Evolutionary conservation across 2,113 vertebrate species (phyloP).

Genomic region (Herpetotheres cachinnans): DNA sequence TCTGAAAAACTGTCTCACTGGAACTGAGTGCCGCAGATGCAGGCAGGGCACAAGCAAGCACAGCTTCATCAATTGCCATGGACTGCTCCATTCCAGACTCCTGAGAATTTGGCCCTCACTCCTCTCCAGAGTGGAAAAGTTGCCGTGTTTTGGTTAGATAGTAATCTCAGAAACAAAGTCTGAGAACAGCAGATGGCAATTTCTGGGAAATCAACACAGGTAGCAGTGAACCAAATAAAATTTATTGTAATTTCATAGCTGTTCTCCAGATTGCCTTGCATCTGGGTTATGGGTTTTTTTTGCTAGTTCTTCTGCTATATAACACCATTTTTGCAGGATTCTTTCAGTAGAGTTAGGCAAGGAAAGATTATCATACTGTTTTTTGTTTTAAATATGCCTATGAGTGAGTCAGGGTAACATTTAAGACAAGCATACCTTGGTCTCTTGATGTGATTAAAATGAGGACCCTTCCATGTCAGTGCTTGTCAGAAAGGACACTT

Average conservation of each 20-base stretch:
- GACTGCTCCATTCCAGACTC: neutral
- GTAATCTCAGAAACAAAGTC: neutral
- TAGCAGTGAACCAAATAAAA: neutral
- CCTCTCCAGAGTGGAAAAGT: neutral
- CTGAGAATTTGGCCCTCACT: neutral
- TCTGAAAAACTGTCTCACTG: neutral
- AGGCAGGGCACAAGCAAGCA: neutral
- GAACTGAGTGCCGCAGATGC: neutral
- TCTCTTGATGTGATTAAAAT: neutral
- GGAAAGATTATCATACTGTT: neutral
- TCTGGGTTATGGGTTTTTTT: neutral
- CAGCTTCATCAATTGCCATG: fast-evolving
- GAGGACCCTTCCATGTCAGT: neutral
- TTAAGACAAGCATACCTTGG: neutral
- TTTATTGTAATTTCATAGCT: neutral
- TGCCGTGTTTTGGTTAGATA: neutral
- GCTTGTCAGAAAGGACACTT: neutral
- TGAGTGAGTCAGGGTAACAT: neutral
- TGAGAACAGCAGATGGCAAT: neutral
- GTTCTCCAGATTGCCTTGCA: neutral
- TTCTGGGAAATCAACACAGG: neutral
- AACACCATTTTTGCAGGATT: neutral
- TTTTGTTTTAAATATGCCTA: neutral
- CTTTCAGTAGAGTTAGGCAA: neutral
- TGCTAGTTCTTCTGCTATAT: neutral